Evolutionary conservation across 2,888 invertebrate genomes (phyloP), one percentile per base, ranked within the genome.

Genomic region (Aphelenchoides bicaudatus): DNA sequence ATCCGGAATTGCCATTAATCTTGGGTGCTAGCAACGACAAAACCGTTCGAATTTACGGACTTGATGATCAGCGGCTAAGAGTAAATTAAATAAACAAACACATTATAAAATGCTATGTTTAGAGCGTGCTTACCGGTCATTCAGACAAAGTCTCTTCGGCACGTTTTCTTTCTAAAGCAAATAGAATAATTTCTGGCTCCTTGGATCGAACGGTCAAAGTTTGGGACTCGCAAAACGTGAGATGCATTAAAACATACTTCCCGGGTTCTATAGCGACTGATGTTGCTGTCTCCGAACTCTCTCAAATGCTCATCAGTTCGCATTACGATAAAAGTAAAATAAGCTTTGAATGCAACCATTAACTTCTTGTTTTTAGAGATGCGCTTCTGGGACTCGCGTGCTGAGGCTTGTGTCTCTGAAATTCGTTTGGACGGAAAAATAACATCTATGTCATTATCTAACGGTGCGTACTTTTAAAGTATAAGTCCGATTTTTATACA

Each of bases 271-370:
- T 68, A 13, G 64, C 73, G 8, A 30, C 63, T 10, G 76, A 75
- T 56, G 34, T 75, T 13, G 67, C 57, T 16, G 38, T 63, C n/a
- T 54, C 59, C 70, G 92, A 65, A 28, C 30, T 52, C 4, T 38
- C 19, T 25, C 54, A 34, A 10, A 30, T 30, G 13, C 89, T 96
- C 72, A 90, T 96, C 75, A 93, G 93, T 75, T 94, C 94, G 25
- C 98, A 99, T 83, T 94, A 90, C 81, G 98, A 99, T 83, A 93
- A 92, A 82, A 88, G n/a, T n/a, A n/a, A n/a, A n/a, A n/a, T n/a
- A n/a, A n/a, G n/a, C n/a, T n/a, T n/a, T n/a, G n/a, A n/a, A n/a
- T n/a, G n/a, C n/a, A n/a, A n/a, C n/a, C n/a, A n/a, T n/a, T n/a
- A n/a, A n/a, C n/a, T n/a, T n/a, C n/a, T n/a, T n/a, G n/a, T n/a